Conservation (phyloP, 2,113 vertebrate species). For the Brienomyrus longianalis region DNA sequence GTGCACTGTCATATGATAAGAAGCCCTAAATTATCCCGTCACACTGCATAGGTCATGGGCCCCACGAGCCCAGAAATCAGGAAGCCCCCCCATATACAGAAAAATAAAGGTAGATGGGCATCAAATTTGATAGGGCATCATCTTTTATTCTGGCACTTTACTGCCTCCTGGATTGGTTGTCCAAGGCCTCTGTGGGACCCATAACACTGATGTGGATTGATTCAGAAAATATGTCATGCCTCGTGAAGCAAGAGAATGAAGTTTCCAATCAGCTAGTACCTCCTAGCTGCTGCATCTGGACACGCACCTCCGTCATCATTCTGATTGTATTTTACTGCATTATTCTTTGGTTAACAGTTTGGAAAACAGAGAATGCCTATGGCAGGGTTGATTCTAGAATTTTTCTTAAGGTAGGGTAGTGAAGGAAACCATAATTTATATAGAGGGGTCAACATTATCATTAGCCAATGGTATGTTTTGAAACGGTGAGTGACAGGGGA, state of each 20-base stretch:
- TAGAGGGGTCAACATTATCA: background rate
- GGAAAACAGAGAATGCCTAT: background rate
- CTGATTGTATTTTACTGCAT: background rate
- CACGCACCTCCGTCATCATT: background rate
- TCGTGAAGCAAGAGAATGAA: background rate
- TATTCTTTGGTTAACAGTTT: background rate
- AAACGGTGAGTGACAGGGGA: background rate
- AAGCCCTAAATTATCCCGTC: background rate
- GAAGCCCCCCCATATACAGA: background rate
- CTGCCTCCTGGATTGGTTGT: background rate
- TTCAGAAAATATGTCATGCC: constrained; percentile 15
- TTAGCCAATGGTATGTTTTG: background rate
- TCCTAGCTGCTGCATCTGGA: background rate
- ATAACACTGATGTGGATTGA: constrained; percentile 10
- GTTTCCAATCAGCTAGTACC: background rate
- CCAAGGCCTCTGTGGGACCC: background rate
- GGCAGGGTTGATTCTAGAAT: background rate
- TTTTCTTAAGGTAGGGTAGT: background rate
- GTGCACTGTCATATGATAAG: background rate
- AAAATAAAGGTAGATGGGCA: background rate
- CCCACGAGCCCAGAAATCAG: background rate
- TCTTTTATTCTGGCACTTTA: background rate
- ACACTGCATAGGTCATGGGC: background rate
- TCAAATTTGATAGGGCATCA: background rate
- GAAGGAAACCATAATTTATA: background rate